Conservation (phyloP, 2,113 vertebrate genomes). For the Coracopsis vasa region DNA sequence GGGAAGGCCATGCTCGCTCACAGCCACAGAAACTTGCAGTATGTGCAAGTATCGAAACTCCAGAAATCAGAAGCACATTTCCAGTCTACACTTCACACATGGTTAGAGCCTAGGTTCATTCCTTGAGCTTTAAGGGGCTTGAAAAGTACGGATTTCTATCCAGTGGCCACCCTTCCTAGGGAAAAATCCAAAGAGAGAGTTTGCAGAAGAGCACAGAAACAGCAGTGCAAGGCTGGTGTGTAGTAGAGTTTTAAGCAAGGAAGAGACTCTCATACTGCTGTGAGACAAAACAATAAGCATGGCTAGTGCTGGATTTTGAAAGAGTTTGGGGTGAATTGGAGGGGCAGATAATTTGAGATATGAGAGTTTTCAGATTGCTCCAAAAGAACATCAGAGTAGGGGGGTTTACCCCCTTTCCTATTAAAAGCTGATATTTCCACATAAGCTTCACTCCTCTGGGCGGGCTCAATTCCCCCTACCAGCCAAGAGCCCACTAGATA, state of each 20-base stretch:
- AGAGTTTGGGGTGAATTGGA: neutral
- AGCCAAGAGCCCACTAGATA: neutral
- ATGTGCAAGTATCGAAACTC: neutral
- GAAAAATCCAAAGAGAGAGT: neutral
- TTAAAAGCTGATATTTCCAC: neutral
- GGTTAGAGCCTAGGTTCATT: neutral
- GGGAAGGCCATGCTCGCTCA: neutral
- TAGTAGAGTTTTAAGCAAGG: neutral
- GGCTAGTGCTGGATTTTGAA: neutral
- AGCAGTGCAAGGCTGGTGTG: neutral
- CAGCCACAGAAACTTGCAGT: neutral
- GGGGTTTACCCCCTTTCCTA: accelerated
- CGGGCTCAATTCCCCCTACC: neutral
- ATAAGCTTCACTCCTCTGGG: neutral
- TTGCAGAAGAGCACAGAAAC: neutral
- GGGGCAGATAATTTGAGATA: neutral
- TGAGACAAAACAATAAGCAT: neutral
- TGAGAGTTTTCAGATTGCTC: neutral
- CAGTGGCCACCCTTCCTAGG: neutral
- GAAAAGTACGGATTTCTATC: neutral
- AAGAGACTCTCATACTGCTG: neutral
- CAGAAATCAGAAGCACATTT: neutral
- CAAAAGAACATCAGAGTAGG: neutral
- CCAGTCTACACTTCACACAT: neutral
- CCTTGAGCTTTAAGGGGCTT: neutral